A percentile compares a stretch with the other conserved stretches of the same genome.
These are phyloP conservation scores for Dynastes tityus DNA, from an alignment of 2,888 invertebrate species.

Conservation along the genomic window DNA sequence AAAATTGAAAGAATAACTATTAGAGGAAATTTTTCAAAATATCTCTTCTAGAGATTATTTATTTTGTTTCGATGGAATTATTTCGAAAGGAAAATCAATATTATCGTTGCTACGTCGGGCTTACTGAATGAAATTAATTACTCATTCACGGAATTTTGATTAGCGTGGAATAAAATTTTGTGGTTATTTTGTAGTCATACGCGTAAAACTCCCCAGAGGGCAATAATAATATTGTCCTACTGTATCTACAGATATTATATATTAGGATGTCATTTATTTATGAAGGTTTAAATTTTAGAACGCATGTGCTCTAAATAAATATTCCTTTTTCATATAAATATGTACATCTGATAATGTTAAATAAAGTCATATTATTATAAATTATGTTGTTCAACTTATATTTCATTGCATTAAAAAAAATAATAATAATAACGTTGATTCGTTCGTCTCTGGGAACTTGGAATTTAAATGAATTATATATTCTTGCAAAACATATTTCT, in stretches of 20 bases:
- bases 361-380: too few species aligned
- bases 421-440: too few species aligned
- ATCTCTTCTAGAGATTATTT: not conserved
- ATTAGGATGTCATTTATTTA: too few species aligned
- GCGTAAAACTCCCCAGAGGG: not conserved
- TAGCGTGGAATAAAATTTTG: not conserved
- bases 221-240: not conserved
- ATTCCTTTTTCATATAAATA: too few species aligned
- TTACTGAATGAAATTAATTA: not conserved
- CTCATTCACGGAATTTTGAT: not conserved
- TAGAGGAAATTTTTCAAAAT: not conserved
- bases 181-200: not conserved
- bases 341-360: too few species aligned
- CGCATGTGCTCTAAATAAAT: too few species aligned
- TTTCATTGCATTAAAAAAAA: too few species aligned
- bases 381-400: too few species aligned
- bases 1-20: constrained; percentile 12
- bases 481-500: too few species aligned
- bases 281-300: too few species aligned
- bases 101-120: not conserved
- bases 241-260: not conserved
- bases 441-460: too few species aligned
- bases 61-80: not conserved
- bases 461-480: too few species aligned
- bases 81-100: not conserved